Percentiles rank a stretch among this genome's conserved stretches.
Evolutionary conservation across 2,113 vertebrate species (phyloP).

Genomic region (Pterocles gutturalis): DNA sequence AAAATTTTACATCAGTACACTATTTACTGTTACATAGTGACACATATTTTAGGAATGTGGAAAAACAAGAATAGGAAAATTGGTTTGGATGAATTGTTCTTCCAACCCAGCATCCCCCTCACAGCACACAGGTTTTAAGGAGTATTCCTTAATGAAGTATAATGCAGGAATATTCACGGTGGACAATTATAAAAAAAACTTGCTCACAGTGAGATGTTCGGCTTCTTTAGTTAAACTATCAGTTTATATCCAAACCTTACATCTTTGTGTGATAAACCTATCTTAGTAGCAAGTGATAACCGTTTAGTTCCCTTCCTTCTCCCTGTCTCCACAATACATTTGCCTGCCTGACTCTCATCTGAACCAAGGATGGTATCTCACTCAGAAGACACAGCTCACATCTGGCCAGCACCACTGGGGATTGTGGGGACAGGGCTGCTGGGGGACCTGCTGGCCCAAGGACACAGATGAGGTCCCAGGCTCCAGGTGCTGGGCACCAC

Average conservation of each 20-base stretch:
- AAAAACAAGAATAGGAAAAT: background rate
- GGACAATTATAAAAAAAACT: background rate
- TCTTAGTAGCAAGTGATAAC: background rate
- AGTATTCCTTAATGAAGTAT: background rate
- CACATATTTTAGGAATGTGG: background rate
- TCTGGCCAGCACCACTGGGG: no score
- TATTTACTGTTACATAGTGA: background rate
- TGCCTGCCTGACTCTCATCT: background rate
- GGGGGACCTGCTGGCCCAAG: accelerated
- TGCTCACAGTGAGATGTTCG: background rate
- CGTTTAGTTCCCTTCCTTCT: background rate
- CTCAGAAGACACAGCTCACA: accelerated
- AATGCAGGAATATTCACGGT: background rate
- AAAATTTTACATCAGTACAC: background rate
- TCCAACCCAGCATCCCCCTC: background rate
- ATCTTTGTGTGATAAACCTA: background rate
- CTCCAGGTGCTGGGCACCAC: accelerated
- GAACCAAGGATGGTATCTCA: background rate
- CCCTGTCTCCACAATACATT: background rate
- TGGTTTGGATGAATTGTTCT: background rate
- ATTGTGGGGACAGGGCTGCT: accelerated
- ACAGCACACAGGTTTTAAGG: background rate
- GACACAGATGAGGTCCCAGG: background rate
- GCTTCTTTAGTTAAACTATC: background rate
- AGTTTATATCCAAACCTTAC: background rate